Evolutionary conservation across 1,140 invertebrate species (phyloP).

Genomic region (Heliconius melpomene): DNA sequence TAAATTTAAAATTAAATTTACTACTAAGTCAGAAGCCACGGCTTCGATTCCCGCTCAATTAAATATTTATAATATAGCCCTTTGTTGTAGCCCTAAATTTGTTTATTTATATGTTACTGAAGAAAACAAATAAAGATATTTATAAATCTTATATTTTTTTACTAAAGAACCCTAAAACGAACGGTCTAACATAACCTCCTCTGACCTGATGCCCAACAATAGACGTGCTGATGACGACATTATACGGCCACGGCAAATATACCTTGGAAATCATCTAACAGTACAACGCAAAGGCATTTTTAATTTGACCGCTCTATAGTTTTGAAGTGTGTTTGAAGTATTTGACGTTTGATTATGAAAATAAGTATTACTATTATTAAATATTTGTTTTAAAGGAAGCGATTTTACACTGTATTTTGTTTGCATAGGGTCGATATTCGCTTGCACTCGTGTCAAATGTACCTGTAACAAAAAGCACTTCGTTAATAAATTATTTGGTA

Average conservation of each 20-base stretch:
- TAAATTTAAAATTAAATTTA: too few species aligned
- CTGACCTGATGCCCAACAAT: slow-evolving; percentile 43
- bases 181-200: slow-evolving; percentile 23
- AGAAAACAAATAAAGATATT: too few species aligned
- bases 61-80: too few species aligned
- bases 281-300: slow-evolving; percentile 8
- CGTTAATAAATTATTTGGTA: slow-evolving; percentile 10
- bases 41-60: too few species aligned
- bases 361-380: slow-evolving; percentile 25
- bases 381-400: neutral
- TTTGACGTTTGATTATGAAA: slow-evolving; percentile 30
- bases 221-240: slow-evolving; percentile 38
- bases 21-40: too few species aligned
- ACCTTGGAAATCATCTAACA: neutral
- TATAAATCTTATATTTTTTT: neutral
- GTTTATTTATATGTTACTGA: too few species aligned
- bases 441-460: slow-evolving; percentile 15
- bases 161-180: slow-evolving; percentile 24
- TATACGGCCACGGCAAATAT: slow-evolving; percentile 32
- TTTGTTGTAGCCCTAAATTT: too few species aligned
- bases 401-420: neutral
- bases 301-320: slow-evolving; percentile 37
- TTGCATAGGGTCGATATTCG: slow-evolving; percentile 10
- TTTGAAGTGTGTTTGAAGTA: slow-evolving; percentile 42
- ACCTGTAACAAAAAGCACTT: slow-evolving; percentile 19